Evolutionary conservation across 2,797 vertebrate species (phyloP).

Genomic region (Channallabes apus): DNA sequence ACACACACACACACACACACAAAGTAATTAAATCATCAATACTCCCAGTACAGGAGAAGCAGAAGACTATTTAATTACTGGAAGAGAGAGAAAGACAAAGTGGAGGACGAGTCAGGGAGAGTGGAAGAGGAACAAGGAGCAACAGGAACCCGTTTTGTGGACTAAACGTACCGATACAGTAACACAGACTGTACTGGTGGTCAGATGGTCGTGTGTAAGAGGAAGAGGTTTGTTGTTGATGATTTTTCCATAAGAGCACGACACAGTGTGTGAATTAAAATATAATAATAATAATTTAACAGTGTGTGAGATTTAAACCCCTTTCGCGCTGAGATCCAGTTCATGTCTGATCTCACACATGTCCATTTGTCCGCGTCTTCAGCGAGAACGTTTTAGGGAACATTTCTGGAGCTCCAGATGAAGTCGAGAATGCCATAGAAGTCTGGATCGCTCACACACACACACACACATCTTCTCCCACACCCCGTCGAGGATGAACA

Average conservation of each 20-base stretch:
- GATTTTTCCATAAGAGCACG: not conserved
- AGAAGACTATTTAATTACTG: not conserved
- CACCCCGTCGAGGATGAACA: conserved; percentile 66
- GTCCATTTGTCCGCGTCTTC: not conserved
- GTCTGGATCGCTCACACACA: conserved; percentile 54
- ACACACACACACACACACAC: conserved; percentile 11
- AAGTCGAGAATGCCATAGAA: conserved; percentile 71
- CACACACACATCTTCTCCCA: conserved; percentile 15
- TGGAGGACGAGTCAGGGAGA: too few species aligned
- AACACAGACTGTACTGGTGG: too few species aligned
- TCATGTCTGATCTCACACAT: conserved; percentile 5
- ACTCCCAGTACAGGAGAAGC: conserved; percentile 7
- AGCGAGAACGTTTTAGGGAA: conserved; percentile 57
- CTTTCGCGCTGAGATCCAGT: not conserved
- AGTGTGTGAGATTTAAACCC: conserved; percentile 26
- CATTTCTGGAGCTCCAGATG: conserved; percentile 57
- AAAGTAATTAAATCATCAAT: not conserved
- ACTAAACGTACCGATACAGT: too few species aligned
- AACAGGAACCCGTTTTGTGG: too few species aligned
- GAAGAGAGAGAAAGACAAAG: too few species aligned
- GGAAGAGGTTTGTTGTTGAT: not conserved
- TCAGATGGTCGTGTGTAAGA: not conserved
- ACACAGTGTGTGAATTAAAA: not conserved
- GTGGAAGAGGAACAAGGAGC: too few species aligned
- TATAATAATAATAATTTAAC: not conserved